Evolutionary conservation across 2,113 vertebrate genomes (phyloP), one percentile per base, ranked within the genome.

Genomic region (Calyptomena viridis): DNA sequence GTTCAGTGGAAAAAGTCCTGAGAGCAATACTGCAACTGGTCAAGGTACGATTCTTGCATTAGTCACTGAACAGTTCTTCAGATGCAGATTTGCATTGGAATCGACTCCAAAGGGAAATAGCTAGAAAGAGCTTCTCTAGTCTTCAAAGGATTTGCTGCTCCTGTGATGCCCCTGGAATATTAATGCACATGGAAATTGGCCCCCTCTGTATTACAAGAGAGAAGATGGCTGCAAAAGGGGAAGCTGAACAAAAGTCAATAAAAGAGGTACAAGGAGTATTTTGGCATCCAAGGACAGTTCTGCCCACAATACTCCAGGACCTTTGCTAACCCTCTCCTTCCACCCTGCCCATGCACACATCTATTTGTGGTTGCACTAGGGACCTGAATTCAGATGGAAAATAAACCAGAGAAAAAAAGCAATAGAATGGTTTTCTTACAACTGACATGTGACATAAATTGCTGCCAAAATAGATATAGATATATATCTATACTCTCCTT

Each of bases 111-210:
- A 71, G 53, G 56, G 74, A 87, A 90, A 68, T 14, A 78, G 53
- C 81, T 40, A 16, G 30, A 87, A 88, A 52, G 56, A 78, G 39
- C n/a, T 92, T 81, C 49, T 89, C 80, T 89, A 10, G 52, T 64
- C 73, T 84, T 89, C 84, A 94, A 82, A 87, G 84, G 62, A 82
- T 92, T 92, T 84, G 53, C 69, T 82, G 73, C 64, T 88, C 35
- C 69, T 16, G 5, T 84, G 77, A 64, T 87, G 69, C 40, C 40
- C 62, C 62, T 78, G 62, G 66, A 92, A 94, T 82, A 73, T 63
- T 87, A 92, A 95, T 64, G 56, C 16, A 31, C 30, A 18, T 56
- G 73, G 86, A 89, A 91, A 84, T 52, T 40, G 66, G 10, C 5
- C 27, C 50, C 12, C 13, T 3, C 59, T 10, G 3, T n/a, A 40